Percentiles rank a stretch among this genome's conserved stretches.
These are phyloP conservation scores for Andricus curvator DNA, from an alignment of 2,888 invertebrate species.

Conservation along the genomic window DNA sequence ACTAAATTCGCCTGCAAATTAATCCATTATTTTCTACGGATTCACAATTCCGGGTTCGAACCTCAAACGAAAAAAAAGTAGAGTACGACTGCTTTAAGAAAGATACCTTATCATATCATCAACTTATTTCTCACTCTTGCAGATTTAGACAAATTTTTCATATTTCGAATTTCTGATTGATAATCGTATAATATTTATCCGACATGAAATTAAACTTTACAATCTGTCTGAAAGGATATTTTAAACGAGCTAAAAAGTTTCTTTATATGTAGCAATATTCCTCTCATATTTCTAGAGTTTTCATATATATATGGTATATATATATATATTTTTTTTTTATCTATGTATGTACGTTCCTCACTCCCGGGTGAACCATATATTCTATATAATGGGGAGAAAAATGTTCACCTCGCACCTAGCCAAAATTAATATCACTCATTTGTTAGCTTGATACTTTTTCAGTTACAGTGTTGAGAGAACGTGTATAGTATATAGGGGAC, in stretches of 20 bases:
- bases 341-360: constrained; percentile 11
- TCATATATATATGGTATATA: neutral
- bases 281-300: neutral
- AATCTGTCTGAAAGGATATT: neutral
- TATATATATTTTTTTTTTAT: too few species aligned
- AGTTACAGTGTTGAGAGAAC: constrained; percentile 50
- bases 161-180: neutral
- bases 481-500: constrained; percentile 44
- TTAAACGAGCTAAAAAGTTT: neutral
- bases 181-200: neutral
- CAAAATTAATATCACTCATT: constrained; percentile 73
- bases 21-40: constrained; percentile 44
- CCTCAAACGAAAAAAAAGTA: neutral
- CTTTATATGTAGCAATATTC: neutral
- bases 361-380: neutral
- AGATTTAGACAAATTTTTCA: neutral
- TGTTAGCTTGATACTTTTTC: constrained; percentile 65
- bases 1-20: constrained; percentile 45
- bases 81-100: neutral
- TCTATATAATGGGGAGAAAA: constrained; percentile 41
- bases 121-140: neutral
- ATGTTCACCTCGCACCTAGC: constrained; percentile 54
- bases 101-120: neutral
- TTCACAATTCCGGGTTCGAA: constrained; percentile 39
- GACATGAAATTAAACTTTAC: neutral